phyloP scores from a whole-genome alignment of 2,797 vertebrate species.

The Notamacropus eugenii region DNA sequence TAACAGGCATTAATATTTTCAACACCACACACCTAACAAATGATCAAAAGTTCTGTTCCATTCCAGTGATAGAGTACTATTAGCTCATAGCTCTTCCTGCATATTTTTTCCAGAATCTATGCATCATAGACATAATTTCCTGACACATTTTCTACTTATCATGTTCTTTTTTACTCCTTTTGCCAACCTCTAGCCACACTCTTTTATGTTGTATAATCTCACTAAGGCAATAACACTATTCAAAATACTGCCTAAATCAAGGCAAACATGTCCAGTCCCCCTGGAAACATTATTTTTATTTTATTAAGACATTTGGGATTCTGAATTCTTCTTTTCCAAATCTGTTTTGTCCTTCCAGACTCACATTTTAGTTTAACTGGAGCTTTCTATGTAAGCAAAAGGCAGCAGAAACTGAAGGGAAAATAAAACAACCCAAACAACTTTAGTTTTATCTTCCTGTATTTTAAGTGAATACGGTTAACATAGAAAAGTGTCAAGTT shows the following conservation, averaged over 20 bases:
- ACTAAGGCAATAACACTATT: slow-evolving; percentile 8
- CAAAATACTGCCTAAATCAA: slow-evolving; percentile 7
- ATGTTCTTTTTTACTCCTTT: background rate
- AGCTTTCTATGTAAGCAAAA: background rate
- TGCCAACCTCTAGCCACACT: background rate
- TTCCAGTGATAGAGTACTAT: background rate
- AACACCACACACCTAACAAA: background rate
- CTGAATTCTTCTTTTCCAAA: background rate
- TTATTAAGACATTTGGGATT: background rate
- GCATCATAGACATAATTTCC: background rate
- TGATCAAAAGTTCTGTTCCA: background rate
- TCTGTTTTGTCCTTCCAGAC: background rate
- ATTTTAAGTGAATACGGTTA: background rate
- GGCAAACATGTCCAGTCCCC: background rate
- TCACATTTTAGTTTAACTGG: background rate
- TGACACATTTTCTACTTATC: slow-evolving; percentile 10
- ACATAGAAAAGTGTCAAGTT: background rate
- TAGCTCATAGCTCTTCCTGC: background rate
- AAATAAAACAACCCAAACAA: background rate
- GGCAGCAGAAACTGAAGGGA: background rate
- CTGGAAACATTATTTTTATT: background rate
- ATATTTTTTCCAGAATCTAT: background rate
- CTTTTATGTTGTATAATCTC: background rate
- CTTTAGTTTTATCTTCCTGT: background rate
- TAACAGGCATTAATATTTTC: background rate